These are phyloP conservation scores for Philaenus spumarius DNA, from an alignment of 1,140 invertebrate species.

Conservation along the genomic window DNA sequence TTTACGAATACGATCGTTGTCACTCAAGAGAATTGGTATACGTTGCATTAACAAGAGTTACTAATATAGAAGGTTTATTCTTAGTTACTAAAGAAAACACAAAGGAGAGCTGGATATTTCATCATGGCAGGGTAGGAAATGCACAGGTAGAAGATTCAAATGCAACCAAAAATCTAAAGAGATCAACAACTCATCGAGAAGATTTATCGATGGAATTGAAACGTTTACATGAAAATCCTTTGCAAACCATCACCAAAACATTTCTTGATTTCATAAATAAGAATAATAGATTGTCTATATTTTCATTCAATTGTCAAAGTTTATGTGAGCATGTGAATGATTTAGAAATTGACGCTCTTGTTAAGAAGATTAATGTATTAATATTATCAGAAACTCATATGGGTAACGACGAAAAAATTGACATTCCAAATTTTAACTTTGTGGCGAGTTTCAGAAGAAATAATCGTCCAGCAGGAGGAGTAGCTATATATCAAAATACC, in stretches of 20 bases:
- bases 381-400: slow-evolving; percentile 24
- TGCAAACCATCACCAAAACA: slow-evolving; percentile 1
- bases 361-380: slow-evolving; percentile 18
- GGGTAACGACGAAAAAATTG: slow-evolving; percentile 16
- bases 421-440: slow-evolving; percentile 22
- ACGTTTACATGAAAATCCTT: neutral
- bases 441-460: slow-evolving; percentile 18
- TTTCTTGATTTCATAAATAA: slow-evolving; percentile 2
- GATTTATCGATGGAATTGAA: slow-evolving; percentile 4
- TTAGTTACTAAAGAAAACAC: slow-evolving; percentile 2
- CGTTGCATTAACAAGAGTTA: slow-evolving; percentile 27
- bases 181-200: slow-evolving; percentile 13
- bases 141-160: neutral
- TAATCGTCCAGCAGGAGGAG: slow-evolving; percentile 10
- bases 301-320: slow-evolving; percentile 25
- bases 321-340: slow-evolving; percentile 11
- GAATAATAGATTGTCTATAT: slow-evolving; percentile 15
- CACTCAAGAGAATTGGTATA: slow-evolving; percentile 26
- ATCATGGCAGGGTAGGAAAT: neutral
- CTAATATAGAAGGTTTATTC: slow-evolving; percentile 26
- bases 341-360: slow-evolving; percentile 10
- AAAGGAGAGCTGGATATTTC: neutral
- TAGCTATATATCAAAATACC: slow-evolving; percentile 19
- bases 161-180: neutral
- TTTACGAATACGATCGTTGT: slow-evolving; percentile 25